A percentile compares a stretch with the other conserved stretches of the same genome.
These are phyloP conservation scores for Tachysurus fulvidraco DNA, from an alignment of 2,113 vertebrate genomes.

Conservation along the genomic window DNA sequence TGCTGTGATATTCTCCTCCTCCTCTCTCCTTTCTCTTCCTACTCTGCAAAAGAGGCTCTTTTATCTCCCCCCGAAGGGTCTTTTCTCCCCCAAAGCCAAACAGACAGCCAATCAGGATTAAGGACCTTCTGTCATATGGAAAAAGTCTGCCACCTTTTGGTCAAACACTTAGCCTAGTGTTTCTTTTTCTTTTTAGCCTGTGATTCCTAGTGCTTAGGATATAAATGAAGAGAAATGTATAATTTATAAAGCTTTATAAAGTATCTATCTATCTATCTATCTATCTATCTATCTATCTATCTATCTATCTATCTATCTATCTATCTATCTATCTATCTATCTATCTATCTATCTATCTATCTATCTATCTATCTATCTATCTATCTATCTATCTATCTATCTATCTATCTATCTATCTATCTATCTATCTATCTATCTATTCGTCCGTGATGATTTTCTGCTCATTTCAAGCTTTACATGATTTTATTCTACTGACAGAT, in stretches of 20 bases:
- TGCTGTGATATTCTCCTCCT: conserved; percentile 36
- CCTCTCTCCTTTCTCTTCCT: conserved; percentile 37
- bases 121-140: background rate
- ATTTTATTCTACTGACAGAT: too few species aligned
- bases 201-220: background rate
- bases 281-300: too few species aligned
- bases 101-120: conserved; percentile 42
- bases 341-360: too few species aligned
- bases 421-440: too few species aligned
- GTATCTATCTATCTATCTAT: background rate
- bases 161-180: background rate
- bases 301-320: too few species aligned
- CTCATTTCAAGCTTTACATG: too few species aligned
- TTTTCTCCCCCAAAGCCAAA: conserved; percentile 25
- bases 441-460: too few species aligned
- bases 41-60: conserved; percentile 52
- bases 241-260: too few species aligned
- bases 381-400: too few species aligned
- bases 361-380: too few species aligned
- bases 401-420: too few species aligned
- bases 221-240: background rate
- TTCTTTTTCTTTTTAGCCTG: background rate
- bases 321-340: too few species aligned
- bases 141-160: conserved; percentile 34
- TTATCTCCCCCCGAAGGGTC: background rate